These are phyloP conservation scores for Oeneis ivallda DNA, from an alignment of 2,888 invertebrate genomes.

Conservation along the genomic window DNA sequence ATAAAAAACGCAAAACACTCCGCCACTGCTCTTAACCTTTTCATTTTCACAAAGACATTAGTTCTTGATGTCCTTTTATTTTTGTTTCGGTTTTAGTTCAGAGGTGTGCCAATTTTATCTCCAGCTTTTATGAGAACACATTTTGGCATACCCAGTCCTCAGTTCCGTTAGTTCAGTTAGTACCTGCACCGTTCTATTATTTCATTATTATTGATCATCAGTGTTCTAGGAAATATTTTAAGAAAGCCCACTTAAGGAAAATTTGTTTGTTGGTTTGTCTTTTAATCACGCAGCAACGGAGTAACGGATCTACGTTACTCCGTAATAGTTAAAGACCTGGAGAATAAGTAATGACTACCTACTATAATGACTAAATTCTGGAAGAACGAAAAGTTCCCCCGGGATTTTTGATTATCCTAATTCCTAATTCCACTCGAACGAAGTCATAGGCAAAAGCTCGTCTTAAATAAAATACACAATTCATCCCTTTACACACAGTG, in stretches of 20 bases:
- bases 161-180: too few species aligned
- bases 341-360: too few species aligned
- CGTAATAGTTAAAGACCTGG: too few species aligned
- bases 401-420: too few species aligned
- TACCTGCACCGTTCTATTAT: not conserved
- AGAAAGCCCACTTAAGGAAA: not conserved
- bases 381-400: too few species aligned
- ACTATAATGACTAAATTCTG: too few species aligned
- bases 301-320: too few species aligned
- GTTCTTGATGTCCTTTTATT: not conserved
- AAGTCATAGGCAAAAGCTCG: too few species aligned
- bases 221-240: not conserved
- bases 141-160: not conserved
- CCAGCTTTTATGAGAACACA: not conserved
- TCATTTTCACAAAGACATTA: constrained; percentile 3
- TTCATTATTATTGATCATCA: not conserved
- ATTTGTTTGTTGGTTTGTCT: not conserved
- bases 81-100: not conserved
- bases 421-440: too few species aligned
- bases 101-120: constrained; percentile 10
- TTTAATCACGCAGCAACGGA: not conserved
- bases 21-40: not conserved
- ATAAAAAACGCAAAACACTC: not conserved
- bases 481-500: too few species aligned
- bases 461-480: too few species aligned